Conservation (phyloP, 2,888 invertebrate genomes). For the Notodonta ziczac region DNA sequence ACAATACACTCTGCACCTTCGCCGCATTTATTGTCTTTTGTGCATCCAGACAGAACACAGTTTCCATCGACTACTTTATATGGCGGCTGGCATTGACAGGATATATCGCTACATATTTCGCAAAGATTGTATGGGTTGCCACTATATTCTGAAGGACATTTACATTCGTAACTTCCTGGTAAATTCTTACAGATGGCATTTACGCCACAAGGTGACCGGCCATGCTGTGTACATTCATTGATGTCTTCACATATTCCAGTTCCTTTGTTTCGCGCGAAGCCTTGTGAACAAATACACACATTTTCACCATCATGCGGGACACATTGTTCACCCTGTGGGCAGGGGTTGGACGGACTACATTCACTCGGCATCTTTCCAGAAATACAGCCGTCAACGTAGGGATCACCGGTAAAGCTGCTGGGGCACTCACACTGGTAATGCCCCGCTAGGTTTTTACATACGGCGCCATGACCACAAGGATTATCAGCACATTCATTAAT, state of each 20-base stretch:
- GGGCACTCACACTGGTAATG: constrained; percentile 95
- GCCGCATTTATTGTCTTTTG: constrained; percentile 91
- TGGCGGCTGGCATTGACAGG: constrained; percentile 94
- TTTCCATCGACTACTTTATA: constrained; percentile 93
- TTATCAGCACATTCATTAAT: constrained; percentile 93
- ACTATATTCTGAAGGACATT: constrained; percentile 94
- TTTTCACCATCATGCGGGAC: constrained; percentile 91
- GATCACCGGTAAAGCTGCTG: constrained; percentile 91
- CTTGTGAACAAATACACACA: constrained; percentile 95
- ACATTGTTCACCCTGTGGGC: constrained; percentile 94
- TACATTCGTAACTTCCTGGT: constrained; percentile 96
- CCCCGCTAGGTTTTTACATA: constrained; percentile 95
- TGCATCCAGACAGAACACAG: constrained; percentile 94
- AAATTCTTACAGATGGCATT: constrained; percentile 96
- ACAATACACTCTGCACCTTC: constrained; percentile 95
- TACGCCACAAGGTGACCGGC: constrained; percentile 92
- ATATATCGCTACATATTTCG: constrained; percentile 92
- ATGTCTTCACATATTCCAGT: constrained; percentile 92
- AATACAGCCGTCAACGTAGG: constrained; percentile 91
- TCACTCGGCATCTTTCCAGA: constrained; percentile 86
- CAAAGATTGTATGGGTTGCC: constrained; percentile 96
- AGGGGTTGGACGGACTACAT: constrained; percentile 91
- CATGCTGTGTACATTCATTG: constrained; percentile 92
- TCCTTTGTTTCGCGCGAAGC: constrained; percentile 90
- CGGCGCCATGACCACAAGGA: constrained; percentile 93